These are phyloP conservation scores for Meloidogyne chitwoodi DNA, from an alignment of 1,140 invertebrate species.

Conservation along the genomic window DNA sequence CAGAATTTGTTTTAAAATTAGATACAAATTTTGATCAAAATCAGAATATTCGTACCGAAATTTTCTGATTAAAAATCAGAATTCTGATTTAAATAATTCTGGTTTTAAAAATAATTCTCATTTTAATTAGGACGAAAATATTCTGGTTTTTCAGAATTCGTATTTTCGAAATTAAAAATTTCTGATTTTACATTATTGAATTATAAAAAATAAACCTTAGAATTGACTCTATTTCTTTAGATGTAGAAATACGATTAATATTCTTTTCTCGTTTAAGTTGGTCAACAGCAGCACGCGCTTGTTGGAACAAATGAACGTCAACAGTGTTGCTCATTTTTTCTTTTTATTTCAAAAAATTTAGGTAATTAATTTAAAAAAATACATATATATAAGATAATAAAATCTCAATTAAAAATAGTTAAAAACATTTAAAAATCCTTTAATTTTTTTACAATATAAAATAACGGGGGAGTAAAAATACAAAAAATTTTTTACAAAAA, in stretches of 20 bases:
- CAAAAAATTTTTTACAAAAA: too few species aligned
- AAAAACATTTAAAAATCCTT: too few species aligned
- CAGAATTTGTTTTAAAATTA: neutral
- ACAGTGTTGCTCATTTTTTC: slow-evolving; percentile 41
- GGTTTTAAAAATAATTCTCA: neutral
- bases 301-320: slow-evolving; percentile 38
- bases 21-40: neutral
- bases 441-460: too few species aligned
- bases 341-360: neutral
- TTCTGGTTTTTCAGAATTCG: neutral
- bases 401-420: too few species aligned
- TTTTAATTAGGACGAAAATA: neutral
- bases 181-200: too few species aligned
- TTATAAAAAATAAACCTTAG: slow-evolving; percentile 31
- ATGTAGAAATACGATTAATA: slow-evolving; percentile 39
- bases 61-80: too few species aligned
- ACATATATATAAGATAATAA: too few species aligned
- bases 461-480: too few species aligned
- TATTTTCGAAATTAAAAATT: neutral
- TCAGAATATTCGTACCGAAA: too few species aligned
- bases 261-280: slow-evolving; percentile 43
- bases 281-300: slow-evolving; percentile 41
- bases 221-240: slow-evolving; percentile 35
- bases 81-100: too few species aligned
- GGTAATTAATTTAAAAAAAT: too few species aligned